A percentile compares a stretch with the other conserved stretches of the same genome.
phyloP scores from a whole-genome alignment of 2,888 invertebrate genomes.

The Aethes cnicana region DNA sequence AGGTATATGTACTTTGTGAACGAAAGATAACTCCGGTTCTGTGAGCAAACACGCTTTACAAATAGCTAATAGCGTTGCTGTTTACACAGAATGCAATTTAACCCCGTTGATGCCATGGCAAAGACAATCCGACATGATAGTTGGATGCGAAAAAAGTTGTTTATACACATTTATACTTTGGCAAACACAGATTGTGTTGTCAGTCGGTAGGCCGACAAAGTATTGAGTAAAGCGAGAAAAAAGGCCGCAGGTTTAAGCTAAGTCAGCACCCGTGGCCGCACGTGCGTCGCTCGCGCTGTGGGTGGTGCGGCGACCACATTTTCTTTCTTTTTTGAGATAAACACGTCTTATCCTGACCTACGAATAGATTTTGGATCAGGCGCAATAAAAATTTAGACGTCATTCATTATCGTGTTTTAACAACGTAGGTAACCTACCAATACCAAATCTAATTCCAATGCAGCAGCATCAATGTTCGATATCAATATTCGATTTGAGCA shows the following conservation, averaged over 20 bases:
- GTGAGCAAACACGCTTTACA: constrained; percentile 12
- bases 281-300: constrained; percentile 45
- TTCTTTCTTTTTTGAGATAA: constrained; percentile 3
- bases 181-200: constrained; percentile 36
- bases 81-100: constrained; percentile 24
- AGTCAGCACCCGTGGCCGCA: constrained; percentile 42
- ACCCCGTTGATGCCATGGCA: constrained; percentile 11
- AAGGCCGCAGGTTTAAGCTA: constrained; percentile 1
- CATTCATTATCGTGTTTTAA: no score
- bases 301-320: no score
- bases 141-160: constrained; percentile 2
- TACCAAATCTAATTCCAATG: no score
- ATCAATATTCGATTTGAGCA: no score
- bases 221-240: not conserved
- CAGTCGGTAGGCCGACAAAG: constrained; percentile 13
- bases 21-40: constrained; percentile 53
- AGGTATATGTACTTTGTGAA: constrained; percentile 47
- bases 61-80: not conserved
- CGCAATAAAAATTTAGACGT: no score
- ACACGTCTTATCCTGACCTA: no score
- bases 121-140: constrained; percentile 1
- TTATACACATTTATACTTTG: constrained; percentile 23
- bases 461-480: no score
- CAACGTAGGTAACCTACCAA: no score
- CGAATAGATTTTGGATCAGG: no score